Evolutionary conservation across 2,113 vertebrate species (phyloP).

Genomic region (Pseudopodoces humilis): DNA sequence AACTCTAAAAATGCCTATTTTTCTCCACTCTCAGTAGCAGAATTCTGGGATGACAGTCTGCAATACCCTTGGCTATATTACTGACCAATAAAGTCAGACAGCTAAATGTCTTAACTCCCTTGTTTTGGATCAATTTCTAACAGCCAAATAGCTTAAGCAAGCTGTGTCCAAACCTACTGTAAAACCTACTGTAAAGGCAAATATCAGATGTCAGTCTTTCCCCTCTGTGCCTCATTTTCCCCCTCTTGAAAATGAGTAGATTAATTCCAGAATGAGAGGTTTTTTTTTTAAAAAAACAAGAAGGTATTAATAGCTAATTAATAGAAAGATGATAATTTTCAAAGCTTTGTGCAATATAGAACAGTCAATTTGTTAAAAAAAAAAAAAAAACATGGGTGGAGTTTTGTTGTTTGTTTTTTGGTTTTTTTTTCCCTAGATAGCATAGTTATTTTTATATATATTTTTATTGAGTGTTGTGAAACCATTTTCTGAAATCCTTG

Average conservation of each 20-base stretch:
- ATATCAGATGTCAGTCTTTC: not conserved
- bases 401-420: not conserved
- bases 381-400: fast-evolving
- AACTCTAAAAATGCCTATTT: not conserved
- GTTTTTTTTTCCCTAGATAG: not conserved
- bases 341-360: not conserved
- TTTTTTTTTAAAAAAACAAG: not conserved
- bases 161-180: not conserved
- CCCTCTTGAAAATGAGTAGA: not conserved
- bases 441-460: not conserved
- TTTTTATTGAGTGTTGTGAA: not conserved
- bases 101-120: not conserved
- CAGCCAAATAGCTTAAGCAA: not conserved
- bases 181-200: not conserved
- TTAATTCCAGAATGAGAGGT: not conserved
- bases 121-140: not conserved
- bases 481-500: not conserved
- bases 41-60: not conserved
- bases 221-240: not conserved
- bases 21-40: not conserved
- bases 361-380: not conserved
- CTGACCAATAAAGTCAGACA: not conserved
- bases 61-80: not conserved
- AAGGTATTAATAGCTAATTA: not conserved
- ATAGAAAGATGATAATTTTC: not conserved